A percentile compares a stretch with the other conserved stretches of the same genome.
phyloP scores from a whole-genome alignment of 37 sponge, comb jelly and placozoan genomes.

The Eunapius fragilis region DNA sequence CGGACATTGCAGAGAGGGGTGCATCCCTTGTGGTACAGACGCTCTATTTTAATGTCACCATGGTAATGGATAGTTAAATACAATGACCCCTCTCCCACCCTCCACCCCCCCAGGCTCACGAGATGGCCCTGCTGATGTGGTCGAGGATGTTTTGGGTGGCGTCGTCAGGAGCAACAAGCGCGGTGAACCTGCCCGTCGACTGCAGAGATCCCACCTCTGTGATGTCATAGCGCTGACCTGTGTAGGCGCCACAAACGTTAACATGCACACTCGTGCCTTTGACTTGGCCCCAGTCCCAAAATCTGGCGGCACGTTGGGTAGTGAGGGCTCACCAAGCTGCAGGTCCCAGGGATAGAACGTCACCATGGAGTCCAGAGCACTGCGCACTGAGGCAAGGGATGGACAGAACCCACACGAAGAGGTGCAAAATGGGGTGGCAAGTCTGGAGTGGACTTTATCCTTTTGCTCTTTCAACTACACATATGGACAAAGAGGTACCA shows the following conservation, averaged over 20 bases:
- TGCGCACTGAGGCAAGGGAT: background rate
- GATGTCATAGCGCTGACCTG: background rate
- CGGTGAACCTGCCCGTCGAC: background rate
- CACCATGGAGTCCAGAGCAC: background rate
- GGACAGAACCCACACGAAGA: background rate
- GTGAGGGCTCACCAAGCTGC: background rate
- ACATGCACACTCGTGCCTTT: too few species aligned
- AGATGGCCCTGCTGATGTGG: background rate
- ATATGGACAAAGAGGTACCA: background rate
- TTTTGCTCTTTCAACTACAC: background rate
- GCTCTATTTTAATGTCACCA: background rate
- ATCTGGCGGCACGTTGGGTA: too few species aligned
- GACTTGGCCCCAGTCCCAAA: background rate
- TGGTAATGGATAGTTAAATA: background rate
- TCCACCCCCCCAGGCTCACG: background rate
- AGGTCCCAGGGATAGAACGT: background rate
- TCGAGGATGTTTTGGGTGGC: background rate
- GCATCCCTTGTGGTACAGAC: background rate
- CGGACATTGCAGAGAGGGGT: background rate
- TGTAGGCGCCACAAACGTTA: background rate
- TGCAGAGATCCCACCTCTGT: background rate
- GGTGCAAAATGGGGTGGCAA: background rate
- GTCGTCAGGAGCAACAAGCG: background rate
- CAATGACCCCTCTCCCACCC: too few species aligned
- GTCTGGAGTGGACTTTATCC: background rate